Base-by-base conservation (phyloP, 2,797 vertebrate genomes). In the Tachyglossus aculeatus region DNA sequence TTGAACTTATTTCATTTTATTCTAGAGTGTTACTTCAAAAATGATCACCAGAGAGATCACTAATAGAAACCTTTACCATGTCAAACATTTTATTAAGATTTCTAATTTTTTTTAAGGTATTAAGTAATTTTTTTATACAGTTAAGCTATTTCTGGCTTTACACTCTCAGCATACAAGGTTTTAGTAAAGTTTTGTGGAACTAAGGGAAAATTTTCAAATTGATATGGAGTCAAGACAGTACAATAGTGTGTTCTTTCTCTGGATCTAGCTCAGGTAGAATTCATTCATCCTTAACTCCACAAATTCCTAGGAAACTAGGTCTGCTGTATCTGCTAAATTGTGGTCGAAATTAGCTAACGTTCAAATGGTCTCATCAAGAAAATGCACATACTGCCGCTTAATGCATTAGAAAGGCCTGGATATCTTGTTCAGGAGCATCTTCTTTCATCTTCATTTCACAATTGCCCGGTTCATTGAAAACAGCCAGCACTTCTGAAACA, bases 311-410 rank as follows among this genome's bases (percentile, higher is more conserved):
- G 80, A 77, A 83, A 75, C 39, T 55, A 81, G 82, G 73, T 81
- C 75, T 83, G 33, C 75, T 81, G 73, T 83, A 77, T 81, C 65
- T 68, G 55, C 81, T 81, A 83, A 83, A 80, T 80, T 79, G 82
- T 79, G 25, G 55, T 79, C 25, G 70, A 80, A 83, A 81, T 79
- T 73, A 77, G 65, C 64, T 75, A 71, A 77, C 53, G 75, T 71
- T 54, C 40, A 67, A 86, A 75, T 60, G 29, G 44, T 38, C 75
- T 79, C 78, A 83, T 83, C 75, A 81, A 71, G 78, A 58, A 62
- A 61, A 39, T 34, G 9, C 56, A 44, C 52, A 66, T 71, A 71
- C 68, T 77, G 55, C 27, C 55, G 67, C 66, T 85, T 71, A 68
- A 37, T 33, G 38, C 55, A 68, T 77, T 85, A 73, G 40, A 32